Base-by-base conservation (phyloP, 2,797 vertebrate genomes). In the Poecilia picta region DNA sequence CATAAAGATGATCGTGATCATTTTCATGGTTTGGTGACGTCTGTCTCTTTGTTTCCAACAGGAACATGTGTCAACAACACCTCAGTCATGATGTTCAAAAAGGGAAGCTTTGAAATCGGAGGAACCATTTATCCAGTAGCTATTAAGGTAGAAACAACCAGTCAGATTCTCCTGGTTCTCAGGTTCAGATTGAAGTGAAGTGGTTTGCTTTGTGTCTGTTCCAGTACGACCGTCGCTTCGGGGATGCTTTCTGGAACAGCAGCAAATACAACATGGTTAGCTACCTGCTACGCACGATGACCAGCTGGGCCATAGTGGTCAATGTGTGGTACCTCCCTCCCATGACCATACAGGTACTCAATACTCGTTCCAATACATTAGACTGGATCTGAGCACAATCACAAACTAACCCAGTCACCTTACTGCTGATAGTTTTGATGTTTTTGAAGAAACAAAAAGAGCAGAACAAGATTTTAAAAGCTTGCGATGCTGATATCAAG, bases 31-130 rank as follows among this genome's bases (percentile, higher is more conserved):
- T 3, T 2, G 25, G 4, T 84, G n/a, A 77, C 46, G 4, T 76
- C 23, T 49, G 33, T 47, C n/a, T 47, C 25, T 76, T 6, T 74
- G 23, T 77, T 25, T 80, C 15, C 20, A 73, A 87, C 89, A 99
- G 98, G 98, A 83, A 99, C 98, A 76, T 99, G 98, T 84, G 95
- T 99, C 92, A 99, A 99, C 89, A 99, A 99, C 88, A 99, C 98
- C 5, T 99, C 98, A 0, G 98, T 99, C 83, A 99, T 99, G 98
- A 99, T 99, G 98, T 99, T 99, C 88, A 99, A 98, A 93, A 99
- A 99, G 80, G 98, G 98, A 83, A 99, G 98, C 91, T 99, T 99
- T 94, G 98, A 99, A 91, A 97, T 99, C 8, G 98, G 97, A 94
- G 97, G 97, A 18, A 98, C 95, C 0, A 98, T 99, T 75, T 95